These are phyloP conservation scores for Geophilus truncorum DNA, from an alignment of 2,888 invertebrate genomes.

Conservation along the genomic window DNA sequence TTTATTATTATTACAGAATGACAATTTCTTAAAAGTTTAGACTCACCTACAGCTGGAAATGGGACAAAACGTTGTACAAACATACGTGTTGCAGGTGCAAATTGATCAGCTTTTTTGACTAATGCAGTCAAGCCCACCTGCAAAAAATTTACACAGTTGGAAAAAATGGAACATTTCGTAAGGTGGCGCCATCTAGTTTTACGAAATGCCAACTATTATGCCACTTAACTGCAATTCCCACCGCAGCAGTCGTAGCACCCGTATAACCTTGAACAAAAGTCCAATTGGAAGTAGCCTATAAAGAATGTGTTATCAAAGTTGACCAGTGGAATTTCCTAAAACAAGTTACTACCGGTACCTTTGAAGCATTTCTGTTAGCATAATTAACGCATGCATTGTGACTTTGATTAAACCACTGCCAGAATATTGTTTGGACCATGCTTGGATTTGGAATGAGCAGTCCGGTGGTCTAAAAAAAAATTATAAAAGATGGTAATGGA, in stretches of 20 bases:
- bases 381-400: conserved; percentile 55
- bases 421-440: conserved; percentile 50
- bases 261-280: conserved; percentile 51
- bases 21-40: not conserved
- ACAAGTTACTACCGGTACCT: conserved; percentile 43
- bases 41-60: conserved; percentile 50
- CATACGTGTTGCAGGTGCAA: conserved; percentile 48
- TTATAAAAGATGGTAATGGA: not conserved
- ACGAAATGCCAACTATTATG: not conserved
- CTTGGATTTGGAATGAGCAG: conserved; percentile 52
- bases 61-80: conserved; percentile 51
- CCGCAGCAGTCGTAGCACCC: conserved; percentile 52
- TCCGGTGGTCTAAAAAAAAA: conserved; percentile 46
- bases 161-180: not conserved
- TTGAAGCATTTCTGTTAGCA: conserved; percentile 53
- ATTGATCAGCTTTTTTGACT: conserved; percentile 45
- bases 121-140: conserved; percentile 47
- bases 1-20: no score
- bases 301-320: no score
- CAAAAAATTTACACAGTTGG: conserved; percentile 39
- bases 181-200: not conserved
- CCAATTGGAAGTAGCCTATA: conserved; percentile 48
- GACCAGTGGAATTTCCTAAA: not conserved
- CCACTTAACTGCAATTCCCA: conserved; percentile 50
- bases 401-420: conserved; percentile 55